These are phyloP conservation scores for Anoplolepis gracilipes DNA, from an alignment of 1,140 invertebrate species.

Conservation along the genomic window DNA sequence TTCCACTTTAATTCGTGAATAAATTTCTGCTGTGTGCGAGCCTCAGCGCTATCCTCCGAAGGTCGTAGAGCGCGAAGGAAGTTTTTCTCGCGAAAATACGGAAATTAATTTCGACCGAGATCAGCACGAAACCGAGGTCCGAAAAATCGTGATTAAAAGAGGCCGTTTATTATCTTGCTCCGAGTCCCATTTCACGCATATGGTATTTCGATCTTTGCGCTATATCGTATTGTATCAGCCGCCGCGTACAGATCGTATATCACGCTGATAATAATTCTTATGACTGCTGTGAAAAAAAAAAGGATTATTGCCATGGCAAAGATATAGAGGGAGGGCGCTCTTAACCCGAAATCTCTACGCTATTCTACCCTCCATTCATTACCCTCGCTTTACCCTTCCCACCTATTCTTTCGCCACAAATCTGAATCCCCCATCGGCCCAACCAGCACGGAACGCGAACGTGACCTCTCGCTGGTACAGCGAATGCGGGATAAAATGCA, in stretches of 20 bases:
- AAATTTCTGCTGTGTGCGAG: conserved; percentile 17
- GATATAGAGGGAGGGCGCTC: conserved; percentile 46
- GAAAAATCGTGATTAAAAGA: conserved; percentile 44
- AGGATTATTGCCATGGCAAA: conserved; percentile 57
- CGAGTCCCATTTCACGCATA: conserved; percentile 45
- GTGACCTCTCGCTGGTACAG: conserved; percentile 67
- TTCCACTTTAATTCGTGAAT: conserved; percentile 49
- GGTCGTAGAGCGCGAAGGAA: conserved; percentile 4
- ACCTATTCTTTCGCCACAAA: conserved; percentile 65
- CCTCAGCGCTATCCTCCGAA: background rate
- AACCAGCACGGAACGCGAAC: conserved; percentile 58
- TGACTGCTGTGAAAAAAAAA: conserved; percentile 19
- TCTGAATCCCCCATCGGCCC: conserved; percentile 65
- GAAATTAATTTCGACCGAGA: conserved; percentile 58
- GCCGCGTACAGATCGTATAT: conserved; percentile 54
- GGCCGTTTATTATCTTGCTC: conserved; percentile 25
- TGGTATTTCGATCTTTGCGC: conserved; percentile 56
- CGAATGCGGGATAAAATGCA: conserved; percentile 77
- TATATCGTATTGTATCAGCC: conserved; percentile 58
- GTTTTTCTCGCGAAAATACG: conserved; percentile 28
- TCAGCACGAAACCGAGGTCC: conserved; percentile 26
- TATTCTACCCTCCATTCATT: conserved; percentile 67
- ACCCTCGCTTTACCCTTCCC: conserved; percentile 30
- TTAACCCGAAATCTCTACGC: conserved; percentile 68
- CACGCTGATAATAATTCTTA: conserved; percentile 59